Evolutionary conservation across 2,113 vertebrate species (phyloP).

Genomic region (Otus sunia): DNA sequence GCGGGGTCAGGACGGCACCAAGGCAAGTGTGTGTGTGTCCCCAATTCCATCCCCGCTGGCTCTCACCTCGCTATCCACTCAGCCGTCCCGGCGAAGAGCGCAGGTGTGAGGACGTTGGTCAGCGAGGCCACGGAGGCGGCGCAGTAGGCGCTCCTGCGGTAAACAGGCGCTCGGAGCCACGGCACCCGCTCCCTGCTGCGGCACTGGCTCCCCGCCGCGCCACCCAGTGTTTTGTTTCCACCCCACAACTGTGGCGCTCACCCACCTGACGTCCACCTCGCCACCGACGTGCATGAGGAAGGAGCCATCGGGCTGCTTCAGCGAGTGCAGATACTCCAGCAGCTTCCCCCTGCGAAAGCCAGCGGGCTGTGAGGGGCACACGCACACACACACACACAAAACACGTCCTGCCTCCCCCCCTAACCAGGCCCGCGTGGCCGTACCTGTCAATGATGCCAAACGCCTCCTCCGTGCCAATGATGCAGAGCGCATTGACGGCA

Average conservation of each 20-base stretch:
- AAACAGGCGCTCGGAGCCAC: not conserved
- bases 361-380: not conserved
- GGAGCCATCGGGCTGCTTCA: constrained; percentile 93
- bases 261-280: constrained; percentile 96
- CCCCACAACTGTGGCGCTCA: not conserved
- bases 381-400: no score
- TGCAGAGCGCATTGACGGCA: constrained; percentile 91
- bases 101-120: constrained; percentile 85
- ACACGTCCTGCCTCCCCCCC: not conserved
- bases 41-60: not conserved
- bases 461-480: constrained; percentile 93
- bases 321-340: constrained; percentile 85
- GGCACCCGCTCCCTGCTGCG: not conserved
- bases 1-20: fast-evolving
- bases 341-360: constrained; percentile 88
- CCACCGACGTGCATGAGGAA: constrained; percentile 95
- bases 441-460: constrained; percentile 90
- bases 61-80: constrained; percentile 92
- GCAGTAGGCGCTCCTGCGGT: constrained; percentile 89
- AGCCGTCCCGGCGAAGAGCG: constrained; percentile 87
- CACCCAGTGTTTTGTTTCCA: not conserved
- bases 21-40: fast-evolving
- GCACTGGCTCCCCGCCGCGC: fast-evolving
- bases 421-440: no score
- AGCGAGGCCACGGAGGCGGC: constrained; percentile 91